Base-by-base conservation (phyloP, 2,797 vertebrate species). In the Forpus xanthops region DNA sequence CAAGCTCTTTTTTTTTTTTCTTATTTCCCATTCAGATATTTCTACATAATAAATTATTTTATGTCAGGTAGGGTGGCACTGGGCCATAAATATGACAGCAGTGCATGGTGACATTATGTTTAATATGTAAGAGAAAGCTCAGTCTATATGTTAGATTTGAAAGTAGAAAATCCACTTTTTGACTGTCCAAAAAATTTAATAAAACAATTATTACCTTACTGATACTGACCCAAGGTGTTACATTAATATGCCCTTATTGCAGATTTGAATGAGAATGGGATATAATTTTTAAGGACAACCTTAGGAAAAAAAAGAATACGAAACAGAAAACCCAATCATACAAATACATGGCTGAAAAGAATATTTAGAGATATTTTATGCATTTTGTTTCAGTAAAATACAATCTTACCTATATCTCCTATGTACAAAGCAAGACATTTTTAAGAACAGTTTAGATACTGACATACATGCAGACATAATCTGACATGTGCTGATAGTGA, bases 1-100 rank as follows among this genome's bases (percentile, higher is more conserved):
- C 92, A 97, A 94, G 76, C 33, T 93, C 42, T 92, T 97, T 89
- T n/a, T 96, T 94, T 84, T 96, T 95, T 82, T 75, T n/a, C 7
- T n/a, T 55, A 75, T 96, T 96, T 96, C 47, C 58, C 88, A 83
- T 92, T 97, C 74, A 95, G 74, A 92, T 37, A 94, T n/a, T 82
- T 86, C 64, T 68, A 47, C 28, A 3, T 89, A 83, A 14, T 93
- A 92, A 94, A 92, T 96, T 95, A 93, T 76, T 97, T 49, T 47
- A 12, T 90, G 87, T 66, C 81, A 70, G 55, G 45, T 95, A 90
- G 42, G 41, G 60, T 87, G 77, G 35, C 58, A 87, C 79, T 92
- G 72, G n/a, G 61, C 42, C 62, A 90, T 96, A 96, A 97, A 96
- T 97, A 74, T 96, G 65, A 87, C 81, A 92, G 44, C 42, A 87